Evolutionary conservation across 1,140 invertebrate species (phyloP).

Genomic region (Achatina immaculata): DNA sequence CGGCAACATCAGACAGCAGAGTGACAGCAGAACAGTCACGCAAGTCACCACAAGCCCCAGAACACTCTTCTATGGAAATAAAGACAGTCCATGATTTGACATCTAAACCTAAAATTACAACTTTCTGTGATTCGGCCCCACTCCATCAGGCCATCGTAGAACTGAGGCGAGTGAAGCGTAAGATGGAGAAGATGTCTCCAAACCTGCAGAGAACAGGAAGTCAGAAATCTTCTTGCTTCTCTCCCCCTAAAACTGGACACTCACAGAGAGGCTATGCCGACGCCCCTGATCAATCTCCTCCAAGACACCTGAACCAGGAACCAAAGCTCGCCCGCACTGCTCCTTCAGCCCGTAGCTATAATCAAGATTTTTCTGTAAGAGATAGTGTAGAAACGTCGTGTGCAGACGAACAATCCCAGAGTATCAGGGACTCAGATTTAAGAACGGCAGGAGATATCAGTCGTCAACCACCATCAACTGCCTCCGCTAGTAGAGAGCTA

Average conservation of each 20-base stretch:
- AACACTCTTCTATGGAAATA: neutral
- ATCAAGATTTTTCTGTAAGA: slow-evolving; percentile 43
- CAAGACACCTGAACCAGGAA: slow-evolving; percentile 34
- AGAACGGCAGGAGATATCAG: neutral
- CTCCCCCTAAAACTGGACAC: slow-evolving; percentile 3
- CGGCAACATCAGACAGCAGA: no score
- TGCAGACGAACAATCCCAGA: slow-evolving; percentile 1
- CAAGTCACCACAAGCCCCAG: no score
- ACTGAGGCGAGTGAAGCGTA: slow-evolving; percentile 25
- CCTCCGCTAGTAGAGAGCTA: neutral
- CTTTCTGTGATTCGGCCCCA: slow-evolving; percentile 17
- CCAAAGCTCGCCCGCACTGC: neutral
- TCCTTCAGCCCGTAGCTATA: slow-evolving; percentile 31
- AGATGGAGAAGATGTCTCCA: slow-evolving; percentile 47
- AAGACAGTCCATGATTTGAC: neutral
- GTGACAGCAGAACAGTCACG: no score
- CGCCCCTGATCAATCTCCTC: slow-evolving; percentile 41
- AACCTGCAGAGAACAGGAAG: slow-evolving; percentile 26
- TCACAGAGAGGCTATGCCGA: slow-evolving; percentile 23
- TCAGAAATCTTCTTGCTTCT: slow-evolving; percentile 23
- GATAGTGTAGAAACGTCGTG: slow-evolving; percentile 36
- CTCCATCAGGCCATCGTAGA: neutral
- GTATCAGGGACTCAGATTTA: neutral
- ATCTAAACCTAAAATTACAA: neutral
- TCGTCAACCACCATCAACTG: neutral